These are phyloP conservation scores for Galemys pyrenaicus DNA, from an alignment of 2,113 vertebrate genomes.

Conservation along the genomic window DNA sequence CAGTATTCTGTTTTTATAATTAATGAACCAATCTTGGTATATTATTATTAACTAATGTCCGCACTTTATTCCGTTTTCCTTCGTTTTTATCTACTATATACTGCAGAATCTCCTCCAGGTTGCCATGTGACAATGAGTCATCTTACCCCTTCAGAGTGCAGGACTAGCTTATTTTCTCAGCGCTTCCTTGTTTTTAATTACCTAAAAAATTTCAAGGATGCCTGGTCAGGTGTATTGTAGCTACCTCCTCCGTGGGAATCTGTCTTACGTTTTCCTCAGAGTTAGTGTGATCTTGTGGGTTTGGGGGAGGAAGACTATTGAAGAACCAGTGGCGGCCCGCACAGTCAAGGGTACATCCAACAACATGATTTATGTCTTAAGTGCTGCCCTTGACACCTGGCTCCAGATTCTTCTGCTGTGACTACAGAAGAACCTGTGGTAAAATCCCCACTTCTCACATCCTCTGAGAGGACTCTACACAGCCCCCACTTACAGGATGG, in stretches of 20 bases:
- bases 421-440: no score
- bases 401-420: background rate
- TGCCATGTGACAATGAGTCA: accelerated
- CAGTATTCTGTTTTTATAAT: no score
- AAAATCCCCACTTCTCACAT: no score
- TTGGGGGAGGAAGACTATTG: background rate
- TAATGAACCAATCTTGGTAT: accelerated
- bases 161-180: background rate
- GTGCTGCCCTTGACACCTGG: accelerated
- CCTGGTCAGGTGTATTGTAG: accelerated
- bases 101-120: background rate
- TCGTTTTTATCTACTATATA: accelerated
- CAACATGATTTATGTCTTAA: accelerated
- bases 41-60: no score
- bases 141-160: accelerated
- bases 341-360: accelerated
- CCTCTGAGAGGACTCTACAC: background rate
- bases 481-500: accelerated
- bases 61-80: accelerated
- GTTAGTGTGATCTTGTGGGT: background rate
- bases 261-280: background rate
- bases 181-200: no score
- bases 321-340: accelerated
- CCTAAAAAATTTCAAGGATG: background rate
- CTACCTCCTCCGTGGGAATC: accelerated